Conservation (phyloP, 2,113 vertebrate genomes). For the Zeus faber region DNA sequence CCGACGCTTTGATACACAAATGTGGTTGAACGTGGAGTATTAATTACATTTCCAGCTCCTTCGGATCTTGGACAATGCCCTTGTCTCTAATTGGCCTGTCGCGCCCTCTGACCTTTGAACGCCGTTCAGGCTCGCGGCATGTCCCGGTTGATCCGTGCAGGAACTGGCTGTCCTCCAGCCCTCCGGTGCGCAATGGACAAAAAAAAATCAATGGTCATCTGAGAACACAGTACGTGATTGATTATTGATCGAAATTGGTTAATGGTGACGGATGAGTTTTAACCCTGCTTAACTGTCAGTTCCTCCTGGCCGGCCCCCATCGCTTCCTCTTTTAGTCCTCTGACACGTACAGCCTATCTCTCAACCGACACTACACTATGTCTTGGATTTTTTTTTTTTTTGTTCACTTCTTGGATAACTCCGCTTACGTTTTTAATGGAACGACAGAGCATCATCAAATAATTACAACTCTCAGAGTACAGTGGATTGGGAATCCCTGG, state of each 20-base stretch:
- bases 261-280: slow-evolving; percentile 21
- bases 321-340: not conserved
- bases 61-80: slow-evolving; percentile 23
- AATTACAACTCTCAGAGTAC: not conserved
- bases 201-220: slow-evolving; percentile 24
- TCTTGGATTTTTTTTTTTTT: too few species aligned
- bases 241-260: slow-evolving; percentile 33
- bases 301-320: not conserved
- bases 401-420: not conserved
- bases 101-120: slow-evolving; percentile 42
- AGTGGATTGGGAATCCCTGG: not conserved
- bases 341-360: too few species aligned
- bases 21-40: not conserved
- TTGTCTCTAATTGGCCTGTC: slow-evolving; percentile 31
- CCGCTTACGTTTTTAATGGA: not conserved
- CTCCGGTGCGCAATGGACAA: not conserved
- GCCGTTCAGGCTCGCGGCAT: slow-evolving; percentile 26
- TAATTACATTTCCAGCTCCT: not conserved
- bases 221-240: slow-evolving; percentile 8
- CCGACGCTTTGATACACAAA: not conserved
- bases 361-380: too few species aligned
- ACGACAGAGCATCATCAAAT: not conserved
- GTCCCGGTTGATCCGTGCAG: slow-evolving; percentile 35
- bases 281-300: slow-evolving; percentile 1
- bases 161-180: slow-evolving; percentile 15